Evolutionary conservation across 2,797 vertebrate species (phyloP), one percentile per base, ranked within the genome.

Genomic region (Thripadectes ignobilis): DNA sequence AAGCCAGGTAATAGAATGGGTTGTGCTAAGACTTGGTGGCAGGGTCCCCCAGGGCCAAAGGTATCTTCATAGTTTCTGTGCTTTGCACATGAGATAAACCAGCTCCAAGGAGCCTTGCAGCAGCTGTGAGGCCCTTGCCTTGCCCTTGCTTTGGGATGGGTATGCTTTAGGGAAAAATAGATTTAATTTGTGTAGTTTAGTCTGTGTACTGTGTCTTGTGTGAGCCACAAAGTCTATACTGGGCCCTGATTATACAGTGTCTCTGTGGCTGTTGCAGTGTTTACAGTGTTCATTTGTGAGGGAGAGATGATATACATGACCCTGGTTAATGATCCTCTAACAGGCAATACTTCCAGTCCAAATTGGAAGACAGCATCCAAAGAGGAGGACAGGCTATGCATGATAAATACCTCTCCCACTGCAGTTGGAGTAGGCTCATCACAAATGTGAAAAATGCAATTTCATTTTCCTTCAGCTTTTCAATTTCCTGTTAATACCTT

Each of bases 321-420:
- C 87, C 62, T 52, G 81, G 81, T 66, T 91, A 85, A 76, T 89
- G 92, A 93, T 86, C 67, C 71, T 77, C 63, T 92, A 80, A 85
- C 36, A 58, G 24, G 9, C 75, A 36, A 20, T 32, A 82, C 57
- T 89, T 59, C 85, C 82, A 89, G 68, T 45, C 69, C 82, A 51
- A 76, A 75, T 36, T 85, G 76, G 34, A 92, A 52, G 49, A 16
- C 62, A 41, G 58, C 52, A 67, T 86, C 73, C 67, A 14, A 68
- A 76, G 80, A 74, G 38, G 52, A 89, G 59, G 62, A 81, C 68
- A 75, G 72, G 62, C 73, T 81, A 1, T 49, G 89, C 76, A 84
- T 89, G 76, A 91, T 81, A 91, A 95, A 73, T 78, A 54, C 38
- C 11, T 81, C 41, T 78, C 30, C 57, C 20, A 3, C 49, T 65